These are phyloP conservation scores for Drosophila ogumai DNA, from an alignment of 1,140 invertebrate genomes.

Conservation along the genomic window DNA sequence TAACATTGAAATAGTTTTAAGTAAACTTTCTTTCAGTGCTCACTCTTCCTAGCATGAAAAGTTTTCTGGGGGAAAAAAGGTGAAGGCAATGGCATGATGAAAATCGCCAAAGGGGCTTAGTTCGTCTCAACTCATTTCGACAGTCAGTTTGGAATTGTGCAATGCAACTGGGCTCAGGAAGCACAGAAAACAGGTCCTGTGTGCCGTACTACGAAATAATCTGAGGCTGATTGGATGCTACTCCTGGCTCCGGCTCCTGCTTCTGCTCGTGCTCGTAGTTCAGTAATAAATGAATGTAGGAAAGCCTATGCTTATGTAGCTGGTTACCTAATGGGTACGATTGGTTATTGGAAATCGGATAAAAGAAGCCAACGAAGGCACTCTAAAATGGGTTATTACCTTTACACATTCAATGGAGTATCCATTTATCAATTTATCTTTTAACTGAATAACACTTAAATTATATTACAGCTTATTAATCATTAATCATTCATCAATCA, in stretches of 20 bases:
- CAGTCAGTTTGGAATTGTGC: slow-evolving; percentile 13
- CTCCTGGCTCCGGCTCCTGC: background rate
- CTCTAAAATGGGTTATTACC: background rate
- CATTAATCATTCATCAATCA: background rate
- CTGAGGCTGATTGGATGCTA: slow-evolving; percentile 19
- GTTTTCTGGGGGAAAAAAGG: background rate
- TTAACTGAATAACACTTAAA: background rate
- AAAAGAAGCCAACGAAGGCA: background rate
- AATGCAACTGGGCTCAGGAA: slow-evolving; percentile 31
- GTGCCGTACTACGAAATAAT: slow-evolving; percentile 17
- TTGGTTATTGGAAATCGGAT: background rate
- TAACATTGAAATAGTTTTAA: background rate
- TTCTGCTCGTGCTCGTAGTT: background rate
- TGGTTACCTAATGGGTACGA: slow-evolving; percentile 14
- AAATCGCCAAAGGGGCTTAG: slow-evolving; percentile 9
- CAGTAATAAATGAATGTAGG: background rate
- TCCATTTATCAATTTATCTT: background rate
- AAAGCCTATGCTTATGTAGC: background rate
- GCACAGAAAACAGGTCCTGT: slow-evolving; percentile 16
- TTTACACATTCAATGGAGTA: background rate
- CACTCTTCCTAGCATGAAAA: background rate
- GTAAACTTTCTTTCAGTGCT: background rate
- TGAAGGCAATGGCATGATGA: background rate
- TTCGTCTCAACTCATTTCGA: slow-evolving; percentile 14
- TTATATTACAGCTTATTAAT: background rate